Percentiles rank a stretch among this genome's conserved stretches.
These are phyloP conservation scores for Felis catus DNA, from an alignment of 2,113 vertebrate species.

Conservation along the genomic window F.catus_Fca126_mat1.0 CM031414.1:116020001-116020500, in stretches of 20 bases:
- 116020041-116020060: neutral
- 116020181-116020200: neutral
- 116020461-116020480: constrained; percentile 29
- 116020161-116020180: neutral
- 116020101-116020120: neutral
- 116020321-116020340: constrained; percentile 26
- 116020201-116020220: constrained; percentile 1
- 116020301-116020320: neutral
- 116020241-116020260: neutral
- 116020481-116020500: constrained; percentile 15
- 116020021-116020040: neutral
- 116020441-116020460: constrained; percentile 27
- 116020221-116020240: neutral
- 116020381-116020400: neutral
- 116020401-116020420: neutral
- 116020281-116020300: constrained; percentile 38
- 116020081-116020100: neutral
- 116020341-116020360: neutral
- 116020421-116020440: neutral
- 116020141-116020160: constrained; percentile 2
- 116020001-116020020: neutral
- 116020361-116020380: neutral
- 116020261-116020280: neutral
- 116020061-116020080: neutral
- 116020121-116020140: neutral